Evolutionary conservation across 64 coral and sea anemone genomes (phyloP).

Genomic region (Montipora efflorescens): DNA sequence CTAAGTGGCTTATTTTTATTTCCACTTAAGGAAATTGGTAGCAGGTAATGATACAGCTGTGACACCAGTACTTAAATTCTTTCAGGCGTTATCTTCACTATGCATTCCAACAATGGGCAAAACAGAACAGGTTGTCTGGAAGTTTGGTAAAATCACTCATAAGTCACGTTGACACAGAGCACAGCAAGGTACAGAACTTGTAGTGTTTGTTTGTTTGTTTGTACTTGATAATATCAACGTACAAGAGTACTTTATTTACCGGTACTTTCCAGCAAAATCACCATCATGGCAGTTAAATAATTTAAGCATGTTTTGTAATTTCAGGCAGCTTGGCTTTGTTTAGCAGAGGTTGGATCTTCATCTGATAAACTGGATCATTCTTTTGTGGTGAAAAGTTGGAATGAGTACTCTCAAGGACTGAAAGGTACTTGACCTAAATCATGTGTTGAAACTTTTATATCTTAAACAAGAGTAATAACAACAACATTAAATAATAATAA

Average conservation of each 20-base stretch:
- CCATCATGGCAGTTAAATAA: too few species aligned
- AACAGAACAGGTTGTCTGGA: conserved; percentile 79
- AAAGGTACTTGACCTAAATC: not conserved
- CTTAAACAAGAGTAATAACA: too few species aligned
- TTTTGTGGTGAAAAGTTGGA: conserved; percentile 80
- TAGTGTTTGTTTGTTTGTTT: not conserved
- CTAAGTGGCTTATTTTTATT: too few species aligned
- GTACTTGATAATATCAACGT: too few species aligned
- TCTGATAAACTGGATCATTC: conserved; percentile 84
- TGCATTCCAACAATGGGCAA: conserved; percentile 93
- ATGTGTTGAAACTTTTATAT: too few species aligned
- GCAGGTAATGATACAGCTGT: too few species aligned
- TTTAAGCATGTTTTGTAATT: not conserved
- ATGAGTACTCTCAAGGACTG: conserved; percentile 41
- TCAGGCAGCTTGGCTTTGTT: conserved; percentile 89
- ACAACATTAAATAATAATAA: too few species aligned
- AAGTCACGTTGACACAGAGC: conserved; percentile 66
- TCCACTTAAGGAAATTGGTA: too few species aligned
- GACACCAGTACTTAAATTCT: not conserved
- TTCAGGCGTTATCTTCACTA: conserved; percentile 89
- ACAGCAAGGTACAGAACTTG: conserved; percentile 70
- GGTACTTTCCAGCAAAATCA: too few species aligned
- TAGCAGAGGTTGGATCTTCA: conserved; percentile 84
- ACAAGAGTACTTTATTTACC: too few species aligned
- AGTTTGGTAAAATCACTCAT: conserved; percentile 80